These are phyloP conservation scores for Polypterus bichir DNA, from an alignment of 2,113 vertebrate genomes.

Conservation along the genomic window DNA sequence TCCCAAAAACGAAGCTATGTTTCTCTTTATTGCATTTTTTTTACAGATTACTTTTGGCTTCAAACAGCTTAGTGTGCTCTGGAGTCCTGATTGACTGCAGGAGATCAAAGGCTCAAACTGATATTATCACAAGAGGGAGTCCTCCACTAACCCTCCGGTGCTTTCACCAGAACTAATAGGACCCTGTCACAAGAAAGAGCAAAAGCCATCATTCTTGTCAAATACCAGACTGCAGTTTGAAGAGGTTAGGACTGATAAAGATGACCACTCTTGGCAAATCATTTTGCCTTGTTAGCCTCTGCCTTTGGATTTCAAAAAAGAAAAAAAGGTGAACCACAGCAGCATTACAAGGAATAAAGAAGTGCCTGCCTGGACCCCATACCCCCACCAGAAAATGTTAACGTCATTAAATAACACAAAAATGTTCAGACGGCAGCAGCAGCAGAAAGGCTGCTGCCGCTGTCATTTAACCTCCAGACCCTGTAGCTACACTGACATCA, in stretches of 20 bases:
- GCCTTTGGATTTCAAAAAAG: not conserved
- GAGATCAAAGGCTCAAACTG: not conserved
- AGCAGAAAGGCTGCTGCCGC: no score
- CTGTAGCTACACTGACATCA: no score
- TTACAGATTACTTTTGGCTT: no score
- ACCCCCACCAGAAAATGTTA: no score
- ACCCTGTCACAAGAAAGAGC: not conserved
- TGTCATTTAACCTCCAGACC: no score
- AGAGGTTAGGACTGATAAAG: not conserved
- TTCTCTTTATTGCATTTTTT: no score
- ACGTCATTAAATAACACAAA: no score
- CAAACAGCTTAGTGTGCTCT: not conserved
- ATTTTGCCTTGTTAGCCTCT: conserved; percentile 3
- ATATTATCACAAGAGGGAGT: not conserved
- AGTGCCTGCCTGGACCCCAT: no score
- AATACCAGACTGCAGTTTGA: not conserved
- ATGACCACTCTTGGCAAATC: not conserved
- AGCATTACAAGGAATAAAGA: no score
- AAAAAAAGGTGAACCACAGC: no score
- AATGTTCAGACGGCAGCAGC: no score
- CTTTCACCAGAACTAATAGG: conserved; percentile 4
- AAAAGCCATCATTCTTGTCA: not conserved
- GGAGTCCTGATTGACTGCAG: not conserved
- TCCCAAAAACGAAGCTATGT: no score
- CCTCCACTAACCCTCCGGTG: not conserved